A percentile compares a stretch with the other conserved stretches of the same genome.
These are phyloP conservation scores for Phocoena phocoena DNA, from an alignment of 2,113 vertebrate species.

Conservation along the genomic window DNA sequence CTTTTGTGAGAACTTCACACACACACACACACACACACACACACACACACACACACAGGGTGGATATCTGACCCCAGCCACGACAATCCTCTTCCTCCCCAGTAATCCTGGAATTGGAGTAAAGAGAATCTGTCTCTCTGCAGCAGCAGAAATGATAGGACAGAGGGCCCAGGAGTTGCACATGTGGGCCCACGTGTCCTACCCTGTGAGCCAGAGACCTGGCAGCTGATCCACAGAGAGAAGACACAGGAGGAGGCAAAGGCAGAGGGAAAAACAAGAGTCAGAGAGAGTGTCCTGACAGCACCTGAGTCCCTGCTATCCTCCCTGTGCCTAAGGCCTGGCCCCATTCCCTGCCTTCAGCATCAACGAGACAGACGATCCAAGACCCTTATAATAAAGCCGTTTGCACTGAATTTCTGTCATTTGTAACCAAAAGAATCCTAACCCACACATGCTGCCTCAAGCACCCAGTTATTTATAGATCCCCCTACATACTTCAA, in stretches of 20 bases:
- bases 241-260: neutral
- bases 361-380: neutral
- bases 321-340: neutral
- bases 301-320: too few species aligned
- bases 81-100: neutral
- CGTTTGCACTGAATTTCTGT: neutral
- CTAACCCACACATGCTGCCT: neutral
- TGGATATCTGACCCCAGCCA: constrained; percentile 10
- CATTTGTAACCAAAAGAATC: neutral
- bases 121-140: neutral
- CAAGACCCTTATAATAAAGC: neutral
- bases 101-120: neutral
- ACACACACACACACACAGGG: neutral
- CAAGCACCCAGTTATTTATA: neutral
- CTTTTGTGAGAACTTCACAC: neutral
- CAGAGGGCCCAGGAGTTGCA: neutral
- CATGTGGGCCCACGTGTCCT: neutral
- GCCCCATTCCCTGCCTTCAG: neutral
- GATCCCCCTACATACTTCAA: neutral
- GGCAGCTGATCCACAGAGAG: neutral
- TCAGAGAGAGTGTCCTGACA: neutral
- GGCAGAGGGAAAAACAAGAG: neutral
- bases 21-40: neutral
- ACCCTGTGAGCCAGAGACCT: neutral
- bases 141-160: neutral